These are phyloP conservation scores for Bovichtus diacanthus DNA, from an alignment of 2,797 vertebrate species.

Conservation along the genomic window DNA sequence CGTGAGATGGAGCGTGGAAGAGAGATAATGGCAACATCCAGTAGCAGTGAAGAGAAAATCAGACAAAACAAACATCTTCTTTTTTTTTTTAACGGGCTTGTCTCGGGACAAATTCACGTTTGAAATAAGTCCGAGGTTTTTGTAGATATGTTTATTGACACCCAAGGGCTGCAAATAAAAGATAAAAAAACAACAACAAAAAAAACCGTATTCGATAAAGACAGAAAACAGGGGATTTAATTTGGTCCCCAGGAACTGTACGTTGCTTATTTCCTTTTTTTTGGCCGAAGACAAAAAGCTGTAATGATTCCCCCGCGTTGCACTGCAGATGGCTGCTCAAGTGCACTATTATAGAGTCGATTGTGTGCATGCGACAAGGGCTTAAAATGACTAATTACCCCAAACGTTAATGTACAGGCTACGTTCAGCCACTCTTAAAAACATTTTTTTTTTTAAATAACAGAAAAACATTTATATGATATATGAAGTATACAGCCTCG, in stretches of 20 bases:
- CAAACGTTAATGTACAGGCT: conserved; percentile 27
- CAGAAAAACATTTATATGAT: conserved; percentile 3
- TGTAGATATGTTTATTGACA: conserved; percentile 19
- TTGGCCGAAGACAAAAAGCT: conserved; percentile 27
- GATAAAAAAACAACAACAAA: too few relatives aligned
- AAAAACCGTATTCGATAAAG: conserved; percentile 17
- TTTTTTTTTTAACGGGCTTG: conserved; percentile 29
- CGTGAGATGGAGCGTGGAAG: conserved; percentile 83
- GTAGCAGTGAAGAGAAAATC: conserved; percentile 64
- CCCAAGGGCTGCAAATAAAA: conserved; percentile 12
- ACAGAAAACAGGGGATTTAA: neutral
- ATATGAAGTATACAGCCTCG: neutral
- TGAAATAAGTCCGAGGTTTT: neutral
- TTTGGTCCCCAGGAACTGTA: neutral
- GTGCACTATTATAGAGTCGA: conserved; percentile 44
- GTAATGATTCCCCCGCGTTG: conserved; percentile 52
- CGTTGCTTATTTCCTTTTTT: conserved; percentile 14
- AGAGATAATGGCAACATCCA: conserved; percentile 83
- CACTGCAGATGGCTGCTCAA: conserved; percentile 64
- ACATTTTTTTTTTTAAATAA: too few relatives aligned
- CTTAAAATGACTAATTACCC: conserved; percentile 59
- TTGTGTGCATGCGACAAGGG: conserved; percentile 23
- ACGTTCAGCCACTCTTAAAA: neutral
- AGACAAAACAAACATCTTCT: conserved; percentile 63
- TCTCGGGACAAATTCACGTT: conserved; percentile 16